phyloP scores from a whole-genome alignment of 2,888 invertebrate species.

The Cryptops parisi region DNA sequence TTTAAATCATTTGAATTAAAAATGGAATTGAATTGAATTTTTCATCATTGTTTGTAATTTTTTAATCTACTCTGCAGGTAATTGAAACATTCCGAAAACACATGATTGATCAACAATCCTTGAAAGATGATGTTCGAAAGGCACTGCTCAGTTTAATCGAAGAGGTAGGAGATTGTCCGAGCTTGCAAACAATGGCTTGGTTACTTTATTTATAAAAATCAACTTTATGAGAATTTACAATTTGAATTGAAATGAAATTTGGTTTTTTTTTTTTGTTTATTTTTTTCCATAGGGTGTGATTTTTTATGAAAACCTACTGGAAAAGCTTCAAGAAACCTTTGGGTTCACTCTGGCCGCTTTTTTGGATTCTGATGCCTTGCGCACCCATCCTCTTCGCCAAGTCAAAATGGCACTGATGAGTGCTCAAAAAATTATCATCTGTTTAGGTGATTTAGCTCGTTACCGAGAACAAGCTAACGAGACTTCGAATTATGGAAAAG shows the following conservation, averaged over 20 bases:
- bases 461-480: conserved; percentile 76
- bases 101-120: conserved; percentile 44
- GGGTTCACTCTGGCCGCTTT: conserved; percentile 46
- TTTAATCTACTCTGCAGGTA: conserved; percentile 21
- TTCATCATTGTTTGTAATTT: not conserved
- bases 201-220: not conserved
- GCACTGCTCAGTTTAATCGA: conserved; percentile 55
- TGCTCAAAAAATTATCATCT: conserved; percentile 73
- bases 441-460: conserved; percentile 80
- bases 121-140: conserved; percentile 48
- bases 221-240: too few species aligned
- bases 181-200: not conserved
- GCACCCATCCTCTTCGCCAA: conserved; percentile 39
- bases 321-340: conserved; percentile 56
- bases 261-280: conserved; percentile 6
- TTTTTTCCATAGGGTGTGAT: conserved; percentile 39
- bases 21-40: not conserved
- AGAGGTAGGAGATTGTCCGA: conserved; percentile 45
- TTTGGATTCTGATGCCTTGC: conserved; percentile 28
- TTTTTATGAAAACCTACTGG: conserved; percentile 61
- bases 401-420: conserved; percentile 66
- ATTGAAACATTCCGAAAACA: conserved; percentile 66
- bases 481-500: conserved; percentile 61
- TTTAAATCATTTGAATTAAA: too few species aligned
- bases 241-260: too few species aligned